Evolutionary conservation across 2,888 invertebrate genomes (phyloP), one percentile per base, ranked within the genome.

Genomic region (Drosophila subsilvestris): DNA sequence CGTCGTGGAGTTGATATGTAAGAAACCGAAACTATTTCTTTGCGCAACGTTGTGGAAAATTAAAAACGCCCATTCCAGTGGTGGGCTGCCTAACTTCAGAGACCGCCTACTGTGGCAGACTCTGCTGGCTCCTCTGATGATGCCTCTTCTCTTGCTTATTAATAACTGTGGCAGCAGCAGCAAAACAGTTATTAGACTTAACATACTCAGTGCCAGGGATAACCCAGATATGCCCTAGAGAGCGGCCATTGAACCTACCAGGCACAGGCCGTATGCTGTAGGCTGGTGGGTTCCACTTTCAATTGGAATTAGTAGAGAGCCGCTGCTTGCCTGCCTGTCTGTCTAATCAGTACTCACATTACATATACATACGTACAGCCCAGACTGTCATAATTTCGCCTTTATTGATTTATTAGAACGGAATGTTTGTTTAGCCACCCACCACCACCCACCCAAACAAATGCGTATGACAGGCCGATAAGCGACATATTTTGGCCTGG

Each of bases 11-110:
- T 59, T 18, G 37, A 43, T 51, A 71, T 42, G 56, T 56, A 22
- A 62, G 50, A 48, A 68, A 68, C 76, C 76, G 54, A 89, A 90
- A 89, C 90, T 90, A 90, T 90, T 90, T 90, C 90, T 90, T 84
- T 90, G 89, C 86, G 77, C 79, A 89, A 78, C 79, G 81, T 86
- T 76, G 90, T 84, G 86, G 90, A 89, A 89, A 89, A 89, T 89
- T 90, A 89, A 90, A 89, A 90, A 81, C 76, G 66, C 72, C 72
- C 59, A 54, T 63, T 43, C 63, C 44, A 58, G 61, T 20, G 51
- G 47, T 51, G 51, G 47, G 25, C 20, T 22, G 27, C 47, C 71
- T 47, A 54, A 74, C 56, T 47, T 44, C 27, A 17, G 29, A 57
- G 49, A 55, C 63, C 70, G 50, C 73, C 70, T 63, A 50, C 63